phyloP scores from a whole-genome alignment of 2,888 invertebrate species.

The Andrena chrysosceles region DNA sequence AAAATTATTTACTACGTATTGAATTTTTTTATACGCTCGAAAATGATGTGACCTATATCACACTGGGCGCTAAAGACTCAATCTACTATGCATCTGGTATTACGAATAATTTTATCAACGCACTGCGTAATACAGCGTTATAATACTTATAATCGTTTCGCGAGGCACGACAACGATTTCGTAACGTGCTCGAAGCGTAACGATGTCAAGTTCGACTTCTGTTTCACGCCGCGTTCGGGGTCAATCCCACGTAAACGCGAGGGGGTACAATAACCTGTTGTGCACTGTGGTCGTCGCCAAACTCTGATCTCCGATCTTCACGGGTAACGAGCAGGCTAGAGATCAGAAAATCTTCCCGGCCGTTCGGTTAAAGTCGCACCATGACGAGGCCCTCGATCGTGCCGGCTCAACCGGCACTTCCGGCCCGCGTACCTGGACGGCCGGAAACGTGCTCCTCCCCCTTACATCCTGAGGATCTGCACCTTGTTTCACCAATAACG shows the following conservation, averaged over 20 bases:
- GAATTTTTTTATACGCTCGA: too few relatives aligned
- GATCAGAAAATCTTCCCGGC: constrained; percentile 74
- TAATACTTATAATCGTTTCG: constrained; percentile 3
- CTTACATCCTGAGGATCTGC: constrained; percentile 61
- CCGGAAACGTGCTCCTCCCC: constrained; percentile 72
- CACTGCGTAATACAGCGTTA: neutral
- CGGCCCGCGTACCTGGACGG: constrained; percentile 72
- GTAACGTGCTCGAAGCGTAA: constrained; percentile 43
- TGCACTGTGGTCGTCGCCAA: constrained; percentile 43
- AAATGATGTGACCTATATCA: too few relatives aligned
- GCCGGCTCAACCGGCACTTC: constrained; percentile 72
- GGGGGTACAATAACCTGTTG: constrained; percentile 59
- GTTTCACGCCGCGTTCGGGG: constrained; percentile 46
- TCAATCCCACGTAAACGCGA: constrained; percentile 56
- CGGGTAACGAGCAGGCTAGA: constrained; percentile 64
- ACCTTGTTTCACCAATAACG: constrained; percentile 49
- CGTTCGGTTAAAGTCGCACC: constrained; percentile 63
- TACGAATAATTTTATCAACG: too few relatives aligned
- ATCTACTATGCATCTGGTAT: too few relatives aligned
- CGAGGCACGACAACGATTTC: constrained; percentile 21
- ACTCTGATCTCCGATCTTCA: constrained; percentile 71
- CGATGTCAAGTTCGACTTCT: constrained; percentile 61
- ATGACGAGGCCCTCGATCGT: constrained; percentile 65
- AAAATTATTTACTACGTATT: too few relatives aligned
- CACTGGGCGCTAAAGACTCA: too few relatives aligned